Conservation (phyloP, 2,113 vertebrate species). For the Platanista minor region DNA sequence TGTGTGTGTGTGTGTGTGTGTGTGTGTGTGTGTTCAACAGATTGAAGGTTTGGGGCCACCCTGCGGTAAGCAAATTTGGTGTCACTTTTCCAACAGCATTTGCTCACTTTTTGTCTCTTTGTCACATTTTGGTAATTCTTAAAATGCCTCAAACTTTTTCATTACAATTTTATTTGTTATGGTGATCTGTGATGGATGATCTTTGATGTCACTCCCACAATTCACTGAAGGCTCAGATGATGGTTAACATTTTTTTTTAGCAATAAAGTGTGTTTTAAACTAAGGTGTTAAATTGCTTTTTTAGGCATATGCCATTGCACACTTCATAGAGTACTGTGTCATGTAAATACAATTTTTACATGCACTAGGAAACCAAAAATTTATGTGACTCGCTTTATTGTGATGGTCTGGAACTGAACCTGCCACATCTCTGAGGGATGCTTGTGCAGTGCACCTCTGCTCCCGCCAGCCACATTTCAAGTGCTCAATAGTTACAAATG, state of each 20-base stretch:
- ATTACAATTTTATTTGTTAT: not conserved
- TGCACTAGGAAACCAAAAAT: not conserved
- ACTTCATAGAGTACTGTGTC: not conserved
- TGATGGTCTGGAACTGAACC: not conserved
- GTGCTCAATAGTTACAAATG: accelerated
- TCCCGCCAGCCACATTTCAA: accelerated
- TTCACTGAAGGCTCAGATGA: not conserved
- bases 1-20: no score
- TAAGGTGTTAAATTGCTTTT: no score
- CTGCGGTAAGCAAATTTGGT: not conserved
- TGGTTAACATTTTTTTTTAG: not conserved
- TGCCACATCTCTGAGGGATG: not conserved
- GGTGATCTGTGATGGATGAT: not conserved
- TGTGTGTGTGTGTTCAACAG: no score
- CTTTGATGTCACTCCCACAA: not conserved
- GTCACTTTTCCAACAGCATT: not conserved
- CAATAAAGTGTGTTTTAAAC: not conserved
- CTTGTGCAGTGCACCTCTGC: accelerated
- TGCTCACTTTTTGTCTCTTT: not conserved
- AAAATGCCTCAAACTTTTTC: no score
- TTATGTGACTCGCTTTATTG: not conserved
- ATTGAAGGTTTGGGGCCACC: not conserved
- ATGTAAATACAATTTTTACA: not conserved
- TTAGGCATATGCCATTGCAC: not conserved
- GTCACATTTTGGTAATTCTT: not conserved